Evolutionary conservation across 1,140 invertebrate genomes (phyloP).

Genomic region (Aphelenchoides fujianensis): DNA sequence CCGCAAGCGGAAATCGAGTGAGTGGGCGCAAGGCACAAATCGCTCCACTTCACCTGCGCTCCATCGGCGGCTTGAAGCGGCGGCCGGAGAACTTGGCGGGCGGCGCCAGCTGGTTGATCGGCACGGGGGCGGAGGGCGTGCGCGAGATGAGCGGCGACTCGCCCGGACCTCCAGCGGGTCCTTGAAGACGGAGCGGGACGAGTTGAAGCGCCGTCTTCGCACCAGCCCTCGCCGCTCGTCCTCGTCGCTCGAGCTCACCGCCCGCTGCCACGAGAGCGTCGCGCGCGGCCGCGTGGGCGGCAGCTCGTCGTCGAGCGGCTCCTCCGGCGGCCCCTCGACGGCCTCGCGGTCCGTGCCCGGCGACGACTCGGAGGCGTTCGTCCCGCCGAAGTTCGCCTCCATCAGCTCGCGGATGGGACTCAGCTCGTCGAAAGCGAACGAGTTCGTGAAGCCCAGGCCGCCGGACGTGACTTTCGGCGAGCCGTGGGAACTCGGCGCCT

Average conservation of each 20-base stretch:
- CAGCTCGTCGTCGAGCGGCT: background rate
- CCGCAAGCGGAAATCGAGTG: background rate
- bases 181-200: background rate
- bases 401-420: slow-evolving; percentile 20
- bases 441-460: background rate
- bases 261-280: background rate
- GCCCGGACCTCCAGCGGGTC: background rate
- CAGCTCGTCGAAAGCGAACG: slow-evolving; percentile 11
- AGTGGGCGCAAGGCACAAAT: background rate
- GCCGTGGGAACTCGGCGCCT: background rate
- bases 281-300: background rate
- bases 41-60: background rate
- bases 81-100: background rate
- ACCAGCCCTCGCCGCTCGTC: background rate
- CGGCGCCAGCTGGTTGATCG: slow-evolving; percentile 15
- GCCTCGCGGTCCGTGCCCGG: background rate
- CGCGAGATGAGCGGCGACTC: background rate
- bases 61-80: background rate
- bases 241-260: slow-evolving; percentile 11
- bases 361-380: slow-evolving; percentile 1
- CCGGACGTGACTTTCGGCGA: background rate
- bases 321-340: background rate
- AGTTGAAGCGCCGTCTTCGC: background rate
- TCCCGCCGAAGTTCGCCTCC: background rate
- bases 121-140: slow-evolving; percentile 10